phyloP scores from a whole-genome alignment of 2,113 vertebrate genomes.

The Otocyon megalotis region DNA sequence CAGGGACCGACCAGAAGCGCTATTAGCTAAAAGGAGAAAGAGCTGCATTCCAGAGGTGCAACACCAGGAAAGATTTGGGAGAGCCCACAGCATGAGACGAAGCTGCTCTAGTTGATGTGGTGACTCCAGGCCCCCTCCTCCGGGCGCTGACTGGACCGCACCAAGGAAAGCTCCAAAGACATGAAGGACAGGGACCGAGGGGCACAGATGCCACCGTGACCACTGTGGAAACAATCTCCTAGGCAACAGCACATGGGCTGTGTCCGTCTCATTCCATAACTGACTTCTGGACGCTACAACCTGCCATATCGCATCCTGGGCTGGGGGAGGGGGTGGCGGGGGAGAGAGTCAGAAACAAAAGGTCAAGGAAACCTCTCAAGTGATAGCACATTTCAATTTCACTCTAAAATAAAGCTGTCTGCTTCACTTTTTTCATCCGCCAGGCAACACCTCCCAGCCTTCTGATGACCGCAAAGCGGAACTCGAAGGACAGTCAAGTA shows the following conservation, averaged over 20 bases:
- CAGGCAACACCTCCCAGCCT: neutral
- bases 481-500: neutral
- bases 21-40: neutral
- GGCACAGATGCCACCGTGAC: neutral
- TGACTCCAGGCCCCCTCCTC: neutral
- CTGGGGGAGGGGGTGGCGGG: too few species aligned
- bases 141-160: neutral
- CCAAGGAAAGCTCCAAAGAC: neutral
- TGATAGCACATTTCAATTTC: neutral
- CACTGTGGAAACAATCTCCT: neutral
- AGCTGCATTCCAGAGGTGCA: neutral
- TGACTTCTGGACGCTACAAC: conserved; percentile 26
- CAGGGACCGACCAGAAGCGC: neutral
- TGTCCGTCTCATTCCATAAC: neutral
- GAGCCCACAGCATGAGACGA: too few species aligned
- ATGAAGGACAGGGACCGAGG: neutral
- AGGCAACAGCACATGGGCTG: neutral
- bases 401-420: neutral
- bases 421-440: neutral
- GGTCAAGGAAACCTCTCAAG: neutral
- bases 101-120: fast-evolving
- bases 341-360: neutral
- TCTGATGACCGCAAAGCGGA: neutral
- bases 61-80: too few species aligned
- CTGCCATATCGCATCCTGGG: neutral